phyloP scores from a whole-genome alignment of 2,797 vertebrate species.

The Triplophysa yarkandensis region DNA sequence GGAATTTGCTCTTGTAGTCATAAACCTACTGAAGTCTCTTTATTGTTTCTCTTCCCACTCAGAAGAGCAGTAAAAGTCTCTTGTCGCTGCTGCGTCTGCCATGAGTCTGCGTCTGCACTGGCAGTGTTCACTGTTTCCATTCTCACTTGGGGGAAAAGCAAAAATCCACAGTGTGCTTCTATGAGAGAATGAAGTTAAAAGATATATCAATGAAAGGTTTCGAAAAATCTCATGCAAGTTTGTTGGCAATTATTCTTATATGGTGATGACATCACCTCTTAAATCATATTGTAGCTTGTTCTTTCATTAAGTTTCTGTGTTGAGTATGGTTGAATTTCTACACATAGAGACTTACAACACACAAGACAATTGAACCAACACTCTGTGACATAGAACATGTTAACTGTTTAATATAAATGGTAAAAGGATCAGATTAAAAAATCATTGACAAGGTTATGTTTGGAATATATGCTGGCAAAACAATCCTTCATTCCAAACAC shows the following conservation, averaged over 20 bases:
- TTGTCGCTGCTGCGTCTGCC: constrained; percentile 46
- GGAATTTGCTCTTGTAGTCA: constrained; percentile 53
- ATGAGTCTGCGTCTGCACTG: constrained; percentile 42
- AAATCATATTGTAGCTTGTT: constrained; percentile 29
- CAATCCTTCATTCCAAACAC: background rate
- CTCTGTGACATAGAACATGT: background rate
- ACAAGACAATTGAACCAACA: too few relatives aligned
- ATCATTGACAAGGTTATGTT: background rate
- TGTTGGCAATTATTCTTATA: constrained; percentile 26
- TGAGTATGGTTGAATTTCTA: too few relatives aligned
- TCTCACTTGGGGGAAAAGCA: constrained; percentile 47
- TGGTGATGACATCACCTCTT: constrained; percentile 44
- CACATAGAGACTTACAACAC: too few relatives aligned
- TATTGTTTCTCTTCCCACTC: constrained; percentile 57
- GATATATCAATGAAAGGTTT: constrained; percentile 32
- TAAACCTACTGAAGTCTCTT: constrained; percentile 54
- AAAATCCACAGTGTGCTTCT: constrained; percentile 45
- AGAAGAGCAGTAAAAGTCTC: constrained; percentile 50
- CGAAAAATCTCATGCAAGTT: constrained; percentile 48
- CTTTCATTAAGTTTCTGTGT: background rate
- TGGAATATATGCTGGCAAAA: background rate
- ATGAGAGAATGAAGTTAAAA: constrained; percentile 36
- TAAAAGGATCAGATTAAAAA: too few relatives aligned
- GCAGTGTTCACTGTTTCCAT: constrained; percentile 58
- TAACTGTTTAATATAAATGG: background rate